A percentile compares a stretch with the other conserved stretches of the same genome.
phyloP scores from a whole-genome alignment of 2,797 vertebrate genomes.

The Alfaro cultratus region DNA sequence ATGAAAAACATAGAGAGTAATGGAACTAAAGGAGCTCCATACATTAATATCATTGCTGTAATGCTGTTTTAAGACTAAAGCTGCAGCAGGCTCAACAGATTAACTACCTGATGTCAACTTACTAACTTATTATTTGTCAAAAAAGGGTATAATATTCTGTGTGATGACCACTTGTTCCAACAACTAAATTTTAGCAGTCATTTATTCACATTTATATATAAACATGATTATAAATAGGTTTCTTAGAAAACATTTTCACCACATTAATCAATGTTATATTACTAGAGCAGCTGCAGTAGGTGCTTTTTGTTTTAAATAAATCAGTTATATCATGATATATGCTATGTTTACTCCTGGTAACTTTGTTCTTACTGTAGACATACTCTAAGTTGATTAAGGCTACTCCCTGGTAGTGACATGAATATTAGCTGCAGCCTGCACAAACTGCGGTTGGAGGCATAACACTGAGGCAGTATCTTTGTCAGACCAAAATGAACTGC shows the following conservation, averaged over 20 bases:
- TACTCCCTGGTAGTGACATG: slow-evolving; percentile 23
- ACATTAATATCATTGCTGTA: background rate
- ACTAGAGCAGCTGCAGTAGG: background rate
- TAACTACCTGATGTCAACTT: background rate
- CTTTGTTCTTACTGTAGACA: slow-evolving; percentile 16
- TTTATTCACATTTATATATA: background rate
- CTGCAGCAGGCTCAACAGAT: background rate
- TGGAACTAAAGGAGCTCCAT: background rate
- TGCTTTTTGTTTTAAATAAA: background rate
- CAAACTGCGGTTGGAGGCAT: slow-evolving; percentile 32
- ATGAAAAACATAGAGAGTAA: background rate
- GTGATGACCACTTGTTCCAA: background rate
- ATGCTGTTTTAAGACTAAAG: background rate
- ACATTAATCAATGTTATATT: background rate
- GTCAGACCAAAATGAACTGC: slow-evolving; percentile 34
- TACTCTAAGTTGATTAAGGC: slow-evolving; percentile 13
- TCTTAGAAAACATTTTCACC: background rate
- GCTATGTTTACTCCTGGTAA: background rate
- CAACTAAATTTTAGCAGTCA: background rate
- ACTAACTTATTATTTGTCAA: background rate
- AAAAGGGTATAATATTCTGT: background rate
- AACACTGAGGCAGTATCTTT: slow-evolving; percentile 25
- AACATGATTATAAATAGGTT: background rate
- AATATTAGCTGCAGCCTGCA: slow-evolving; percentile 26
- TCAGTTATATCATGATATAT: background rate